Conservation (phyloP, 2,888 invertebrate genomes). For the Leptinotarsa tumamoca region DNA sequence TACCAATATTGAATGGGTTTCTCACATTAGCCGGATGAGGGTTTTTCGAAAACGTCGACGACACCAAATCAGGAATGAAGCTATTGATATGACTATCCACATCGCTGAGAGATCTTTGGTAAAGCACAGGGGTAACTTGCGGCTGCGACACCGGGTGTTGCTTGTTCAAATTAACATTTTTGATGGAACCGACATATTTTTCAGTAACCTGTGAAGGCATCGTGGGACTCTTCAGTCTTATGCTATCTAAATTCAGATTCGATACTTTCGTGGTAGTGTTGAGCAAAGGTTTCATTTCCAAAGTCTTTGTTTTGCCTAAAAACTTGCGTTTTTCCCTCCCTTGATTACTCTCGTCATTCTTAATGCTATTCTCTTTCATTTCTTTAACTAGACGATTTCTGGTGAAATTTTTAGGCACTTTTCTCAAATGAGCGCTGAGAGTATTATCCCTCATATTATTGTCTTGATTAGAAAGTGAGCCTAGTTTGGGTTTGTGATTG, state of each 20-base stretch:
- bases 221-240: constrained; percentile 52
- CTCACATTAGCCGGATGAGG: constrained; percentile 22
- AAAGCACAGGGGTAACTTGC: constrained; percentile 16
- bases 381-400: constrained; percentile 60
- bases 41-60: constrained; percentile 50
- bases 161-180: constrained; percentile 39
- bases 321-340: constrained; percentile 41
- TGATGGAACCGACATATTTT: constrained; percentile 55
- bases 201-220: constrained; percentile 59
- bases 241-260: constrained; percentile 58
- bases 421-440: constrained; percentile 56
- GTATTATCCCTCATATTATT: constrained; percentile 55
- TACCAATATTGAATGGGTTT: constrained; percentile 51
- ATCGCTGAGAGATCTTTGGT: constrained; percentile 36
- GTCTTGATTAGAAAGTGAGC: constrained; percentile 28
- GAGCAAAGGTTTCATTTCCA: constrained; percentile 45
- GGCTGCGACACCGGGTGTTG: constrained; percentile 18
- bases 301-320: constrained; percentile 49
- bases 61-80: constrained; percentile 32
- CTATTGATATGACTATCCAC: constrained; percentile 25
- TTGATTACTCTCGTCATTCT: constrained; percentile 34
- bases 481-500: background rate
- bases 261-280: constrained; percentile 44
- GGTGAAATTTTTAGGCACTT: constrained; percentile 64
- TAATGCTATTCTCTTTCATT: constrained; percentile 46